phyloP scores from a whole-genome alignment of 2,888 invertebrate genomes.

The Diplazon laetatorius region DNA sequence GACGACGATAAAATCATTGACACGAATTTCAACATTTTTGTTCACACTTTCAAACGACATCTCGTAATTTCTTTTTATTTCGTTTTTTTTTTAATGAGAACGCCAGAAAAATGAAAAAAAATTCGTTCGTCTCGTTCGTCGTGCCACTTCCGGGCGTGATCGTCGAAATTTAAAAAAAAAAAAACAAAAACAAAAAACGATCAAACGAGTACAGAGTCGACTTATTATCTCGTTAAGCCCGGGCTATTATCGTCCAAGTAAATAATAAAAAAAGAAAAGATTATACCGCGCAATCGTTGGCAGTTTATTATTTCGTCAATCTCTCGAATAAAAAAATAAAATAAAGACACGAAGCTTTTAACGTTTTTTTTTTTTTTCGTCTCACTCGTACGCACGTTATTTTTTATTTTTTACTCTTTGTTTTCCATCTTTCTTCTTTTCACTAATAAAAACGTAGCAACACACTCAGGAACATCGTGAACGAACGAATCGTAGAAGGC shows the following conservation, averaged over 20 bases:
- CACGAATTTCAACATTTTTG: conserved; percentile 43
- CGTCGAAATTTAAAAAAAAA: too few relatives aligned
- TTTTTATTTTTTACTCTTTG: conserved; percentile 4
- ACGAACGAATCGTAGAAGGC: too few relatives aligned
- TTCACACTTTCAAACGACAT: conserved; percentile 20
- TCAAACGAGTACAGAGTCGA: not conserved
- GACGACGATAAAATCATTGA: conserved; percentile 17
- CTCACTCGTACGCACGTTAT: not conserved
- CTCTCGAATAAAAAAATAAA: not conserved
- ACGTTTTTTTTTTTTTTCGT: too few relatives aligned
- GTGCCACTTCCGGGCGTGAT: too few relatives aligned
- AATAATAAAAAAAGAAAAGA: conserved; percentile 1
- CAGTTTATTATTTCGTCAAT: conserved; percentile 11
- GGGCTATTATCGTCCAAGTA: not conserved
- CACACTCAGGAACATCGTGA: too few relatives aligned
- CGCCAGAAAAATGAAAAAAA: too few relatives aligned
- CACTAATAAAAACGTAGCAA: too few relatives aligned
- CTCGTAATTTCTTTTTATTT: too few relatives aligned
- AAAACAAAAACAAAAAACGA: too few relatives aligned
- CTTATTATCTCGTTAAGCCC: not conserved
- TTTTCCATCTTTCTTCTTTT: too few relatives aligned
- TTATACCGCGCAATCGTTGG: not conserved
- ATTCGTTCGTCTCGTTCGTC: too few relatives aligned
- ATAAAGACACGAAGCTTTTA: conserved; percentile 15
- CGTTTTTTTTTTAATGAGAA: too few relatives aligned